Conservation (phyloP, 1,140 invertebrate species). For the Saxidomus purpurata region DNA sequence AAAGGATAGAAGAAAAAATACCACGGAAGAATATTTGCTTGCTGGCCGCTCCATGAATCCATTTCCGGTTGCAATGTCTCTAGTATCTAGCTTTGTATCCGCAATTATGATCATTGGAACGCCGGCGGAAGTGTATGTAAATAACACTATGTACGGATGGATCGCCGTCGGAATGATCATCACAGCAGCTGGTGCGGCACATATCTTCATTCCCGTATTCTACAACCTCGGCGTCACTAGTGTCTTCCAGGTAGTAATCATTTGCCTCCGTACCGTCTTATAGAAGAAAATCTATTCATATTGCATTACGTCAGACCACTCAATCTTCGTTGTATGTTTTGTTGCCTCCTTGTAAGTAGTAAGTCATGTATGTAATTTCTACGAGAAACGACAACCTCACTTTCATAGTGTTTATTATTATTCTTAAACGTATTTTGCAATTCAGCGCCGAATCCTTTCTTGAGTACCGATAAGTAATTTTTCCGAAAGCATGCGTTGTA, state of each 20-base stretch:
- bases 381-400: no score
- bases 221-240: slow-evolving; percentile 94
- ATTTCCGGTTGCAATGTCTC: slow-evolving; percentile 78
- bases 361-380: no score
- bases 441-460: no score
- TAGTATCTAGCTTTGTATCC: slow-evolving; percentile 94
- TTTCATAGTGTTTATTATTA: no score
- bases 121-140: slow-evolving; percentile 79
- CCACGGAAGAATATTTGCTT: slow-evolving; percentile 92
- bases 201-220: slow-evolving; percentile 95
- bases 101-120: slow-evolving; percentile 94
- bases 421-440: no score
- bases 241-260: slow-evolving; percentile 91
- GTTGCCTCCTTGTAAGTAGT: no score
- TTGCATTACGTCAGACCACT: no score
- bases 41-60: slow-evolving; percentile 92
- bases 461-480: no score
- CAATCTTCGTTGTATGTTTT: no score
- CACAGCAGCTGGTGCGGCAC: slow-evolving; percentile 89
- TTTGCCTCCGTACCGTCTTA: not conserved
- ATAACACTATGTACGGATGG: slow-evolving; percentile 75
- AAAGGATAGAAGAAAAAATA: slow-evolving; percentile 94
- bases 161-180: slow-evolving; percentile 86
- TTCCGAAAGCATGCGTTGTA: no score
- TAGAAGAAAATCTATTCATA: no score